A percentile compares a stretch with the other conserved stretches of the same genome.
These are phyloP conservation scores for Machimus atricapillus DNA, from an alignment of 2,888 invertebrate species.

Conservation along the genomic window DNA sequence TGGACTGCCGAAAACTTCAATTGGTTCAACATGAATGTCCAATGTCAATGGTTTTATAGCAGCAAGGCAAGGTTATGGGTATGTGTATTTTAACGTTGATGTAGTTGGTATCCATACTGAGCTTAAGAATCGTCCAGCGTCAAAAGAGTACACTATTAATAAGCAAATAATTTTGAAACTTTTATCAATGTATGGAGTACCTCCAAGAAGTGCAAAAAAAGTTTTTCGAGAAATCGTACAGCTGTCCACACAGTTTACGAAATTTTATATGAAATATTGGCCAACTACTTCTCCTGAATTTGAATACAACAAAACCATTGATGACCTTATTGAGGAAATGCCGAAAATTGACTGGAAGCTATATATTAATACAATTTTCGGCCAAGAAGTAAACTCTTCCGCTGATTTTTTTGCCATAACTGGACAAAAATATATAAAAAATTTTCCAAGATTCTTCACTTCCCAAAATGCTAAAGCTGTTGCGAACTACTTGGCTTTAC, in stretches of 20 bases:
- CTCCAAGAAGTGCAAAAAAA: not conserved
- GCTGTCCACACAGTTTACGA: not conserved
- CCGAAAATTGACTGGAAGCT: not conserved
- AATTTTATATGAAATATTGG: not conserved
- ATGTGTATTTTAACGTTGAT: not conserved
- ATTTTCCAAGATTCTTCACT: not conserved
- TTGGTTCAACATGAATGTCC: not conserved
- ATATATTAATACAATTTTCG: not conserved
- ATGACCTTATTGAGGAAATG: not conserved
- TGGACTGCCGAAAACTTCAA: slow-evolving; percentile 47
- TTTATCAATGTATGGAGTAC: not conserved
- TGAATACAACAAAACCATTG: not conserved
- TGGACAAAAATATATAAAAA: not conserved
- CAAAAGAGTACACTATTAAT: not conserved
- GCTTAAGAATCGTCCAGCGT: not conserved
- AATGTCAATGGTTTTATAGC: slow-evolving; percentile 67
- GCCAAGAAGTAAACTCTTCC: not conserved
- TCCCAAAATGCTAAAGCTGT: not conserved
- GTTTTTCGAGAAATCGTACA: not conserved
- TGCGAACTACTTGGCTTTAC: not conserved
- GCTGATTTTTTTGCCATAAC: not conserved
- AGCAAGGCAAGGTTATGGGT: not conserved
- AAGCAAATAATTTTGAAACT: not conserved
- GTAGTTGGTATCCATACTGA: not conserved
- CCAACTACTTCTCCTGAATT: not conserved